Conservation (phyloP, 1,140 invertebrate species). For the Drosophila littoralis region DNA sequence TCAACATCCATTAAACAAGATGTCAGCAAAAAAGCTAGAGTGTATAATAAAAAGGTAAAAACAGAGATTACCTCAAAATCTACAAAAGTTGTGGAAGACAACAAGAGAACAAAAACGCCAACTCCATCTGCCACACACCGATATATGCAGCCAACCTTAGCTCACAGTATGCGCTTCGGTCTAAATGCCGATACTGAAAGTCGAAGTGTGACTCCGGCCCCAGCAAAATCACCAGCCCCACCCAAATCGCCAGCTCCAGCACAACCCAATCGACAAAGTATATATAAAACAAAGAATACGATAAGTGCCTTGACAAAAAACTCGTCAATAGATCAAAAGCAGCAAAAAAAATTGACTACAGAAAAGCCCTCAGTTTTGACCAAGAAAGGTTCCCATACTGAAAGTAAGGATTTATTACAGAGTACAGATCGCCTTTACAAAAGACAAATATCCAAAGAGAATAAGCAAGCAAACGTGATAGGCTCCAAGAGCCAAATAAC, state of each 20-base stretch:
- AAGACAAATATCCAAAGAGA: constrained; percentile 70
- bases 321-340: constrained; percentile 50
- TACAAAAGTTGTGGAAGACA: constrained; percentile 41
- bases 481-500: constrained; percentile 74
- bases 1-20: constrained; percentile 32
- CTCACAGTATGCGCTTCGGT: constrained; percentile 68
- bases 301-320: constrained; percentile 79
- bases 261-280: constrained; percentile 43
- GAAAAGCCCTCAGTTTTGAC: constrained; percentile 43
- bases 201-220: constrained; percentile 43
- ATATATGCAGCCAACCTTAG: constrained; percentile 80
- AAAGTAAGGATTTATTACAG: constrained; percentile 65
- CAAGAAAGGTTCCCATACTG: constrained; percentile 57
- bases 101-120: constrained; percentile 47
- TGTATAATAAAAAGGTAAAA: constrained; percentile 37
- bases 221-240: constrained; percentile 63
- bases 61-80: constrained; percentile 35
- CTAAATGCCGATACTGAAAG: constrained; percentile 57
- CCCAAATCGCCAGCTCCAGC: constrained; percentile 64
- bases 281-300: constrained; percentile 42
- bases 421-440: constrained; percentile 72
- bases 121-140: constrained; percentile 61
- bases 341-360: constrained; percentile 43
- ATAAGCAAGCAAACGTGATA: constrained; percentile 74
- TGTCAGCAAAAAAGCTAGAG: constrained; percentile 34